Evolutionary conservation across 2,888 invertebrate species (phyloP).

Genomic region (Zelleria hepariella): DNA sequence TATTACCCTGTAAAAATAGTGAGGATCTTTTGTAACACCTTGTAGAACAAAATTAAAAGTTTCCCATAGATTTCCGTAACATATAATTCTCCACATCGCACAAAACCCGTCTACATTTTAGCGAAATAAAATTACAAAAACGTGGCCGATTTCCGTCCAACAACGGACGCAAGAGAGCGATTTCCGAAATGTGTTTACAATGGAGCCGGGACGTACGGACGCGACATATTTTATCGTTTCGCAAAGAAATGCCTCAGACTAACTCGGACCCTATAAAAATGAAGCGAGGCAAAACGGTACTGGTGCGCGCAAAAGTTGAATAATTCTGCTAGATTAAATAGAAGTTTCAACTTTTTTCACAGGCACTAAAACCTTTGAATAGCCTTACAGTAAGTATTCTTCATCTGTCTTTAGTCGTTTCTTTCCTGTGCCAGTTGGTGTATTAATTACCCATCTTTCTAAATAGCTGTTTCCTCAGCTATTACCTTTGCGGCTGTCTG

Average conservation of each 20-base stretch:
- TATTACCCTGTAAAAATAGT: no score
- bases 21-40: no score
- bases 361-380: no score
- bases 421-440: no score
- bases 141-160: conserved; percentile 41
- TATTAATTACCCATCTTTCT: no score
- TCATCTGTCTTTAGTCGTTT: no score
- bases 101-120: neutral
- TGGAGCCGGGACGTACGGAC: conserved; percentile 40
- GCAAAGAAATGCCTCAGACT: conserved; percentile 51
- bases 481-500: no score
- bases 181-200: conserved; percentile 68
- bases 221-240: conserved; percentile 62
- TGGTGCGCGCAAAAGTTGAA: conserved; percentile 10
- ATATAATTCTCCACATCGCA: neutral
- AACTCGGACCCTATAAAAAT: conserved; percentile 45
- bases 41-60: no score
- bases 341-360: no score
- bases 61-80: neutral
- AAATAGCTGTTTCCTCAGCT: no score
- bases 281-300: conserved; percentile 42
- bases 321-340: neutral
- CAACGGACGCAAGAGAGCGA: conserved; percentile 43
- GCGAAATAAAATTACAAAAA: conserved; percentile 46
- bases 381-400: no score